Evolutionary conservation across 2,888 invertebrate genomes (phyloP).

Genomic region (Caenorhabditis virilis): DNA sequence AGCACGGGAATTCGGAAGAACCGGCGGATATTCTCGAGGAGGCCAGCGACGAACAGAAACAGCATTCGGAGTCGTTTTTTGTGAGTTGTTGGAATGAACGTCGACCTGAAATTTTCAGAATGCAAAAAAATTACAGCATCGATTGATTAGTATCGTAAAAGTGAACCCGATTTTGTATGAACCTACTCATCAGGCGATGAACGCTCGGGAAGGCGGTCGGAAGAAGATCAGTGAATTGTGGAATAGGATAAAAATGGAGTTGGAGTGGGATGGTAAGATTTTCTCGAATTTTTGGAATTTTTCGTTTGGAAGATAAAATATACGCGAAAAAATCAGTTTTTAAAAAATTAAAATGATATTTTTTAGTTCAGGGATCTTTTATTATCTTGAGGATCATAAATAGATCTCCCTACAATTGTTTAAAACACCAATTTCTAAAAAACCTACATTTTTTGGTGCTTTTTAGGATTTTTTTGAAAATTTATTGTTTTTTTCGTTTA

Average conservation of each 20-base stretch:
- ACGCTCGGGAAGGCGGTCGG: neutral
- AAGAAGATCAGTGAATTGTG: constrained; percentile 1
- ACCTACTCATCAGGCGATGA: neutral
- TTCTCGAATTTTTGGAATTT: neutral
- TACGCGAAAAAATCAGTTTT: no score
- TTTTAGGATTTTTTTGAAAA: no score
- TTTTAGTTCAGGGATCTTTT: no score
- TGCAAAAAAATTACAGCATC: neutral
- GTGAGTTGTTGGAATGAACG: neutral
- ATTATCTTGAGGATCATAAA: no score
- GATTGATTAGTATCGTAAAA: neutral
- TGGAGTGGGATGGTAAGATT: constrained; percentile 14
- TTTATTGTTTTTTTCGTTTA: no score
- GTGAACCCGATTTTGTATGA: neutral
- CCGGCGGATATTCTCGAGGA: no score
- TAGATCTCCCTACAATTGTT: no score
- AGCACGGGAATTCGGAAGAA: neutral
- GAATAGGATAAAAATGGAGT: constrained; percentile 14
- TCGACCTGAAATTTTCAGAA: no score
- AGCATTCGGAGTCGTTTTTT: neutral
- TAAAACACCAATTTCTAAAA: no score
- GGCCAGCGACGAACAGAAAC: no score
- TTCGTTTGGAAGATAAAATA: neutral
- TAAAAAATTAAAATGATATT: no score
- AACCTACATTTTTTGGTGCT: no score